phyloP scores from a whole-genome alignment of 2,888 invertebrate species.

The Lagria hirta region DNA sequence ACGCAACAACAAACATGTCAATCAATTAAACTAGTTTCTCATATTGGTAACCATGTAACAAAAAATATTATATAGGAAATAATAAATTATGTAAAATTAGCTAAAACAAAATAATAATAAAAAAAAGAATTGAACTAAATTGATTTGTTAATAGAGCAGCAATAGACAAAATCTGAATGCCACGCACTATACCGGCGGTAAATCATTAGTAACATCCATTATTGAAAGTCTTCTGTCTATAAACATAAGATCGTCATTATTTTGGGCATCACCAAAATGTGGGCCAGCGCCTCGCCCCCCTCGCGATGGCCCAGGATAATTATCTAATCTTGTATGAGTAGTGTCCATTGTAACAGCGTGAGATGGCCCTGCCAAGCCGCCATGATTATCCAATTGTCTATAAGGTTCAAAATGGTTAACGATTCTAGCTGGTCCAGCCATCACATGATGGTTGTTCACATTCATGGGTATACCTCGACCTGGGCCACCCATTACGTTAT shows the following conservation, averaged over 20 bases:
- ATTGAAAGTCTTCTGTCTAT: constrained; percentile 34
- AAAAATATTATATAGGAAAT: constrained; percentile 2
- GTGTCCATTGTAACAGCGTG: constrained; percentile 20
- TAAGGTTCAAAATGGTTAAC: constrained; percentile 14
- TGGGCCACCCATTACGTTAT: neutral
- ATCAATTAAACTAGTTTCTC: constrained; percentile 10
- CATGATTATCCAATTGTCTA: constrained; percentile 9
- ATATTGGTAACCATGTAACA: constrained; percentile 22
- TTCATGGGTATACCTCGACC: constrained; percentile 4
- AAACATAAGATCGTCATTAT: constrained; percentile 23
- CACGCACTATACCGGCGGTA: constrained; percentile 33
- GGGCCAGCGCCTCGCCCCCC: too few species aligned
- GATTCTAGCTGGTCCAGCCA: constrained; percentile 7
- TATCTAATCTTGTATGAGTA: constrained; percentile 12
- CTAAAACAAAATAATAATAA: constrained; percentile 13
- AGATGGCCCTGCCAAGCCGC: constrained; percentile 8
- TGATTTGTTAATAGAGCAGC: constrained; percentile 4
- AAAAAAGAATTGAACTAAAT: constrained; percentile 32
- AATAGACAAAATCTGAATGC: constrained; percentile 12
- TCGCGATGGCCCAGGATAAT: constrained; percentile 7
- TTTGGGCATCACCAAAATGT: too few species aligned
- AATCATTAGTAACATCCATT: constrained; percentile 50
- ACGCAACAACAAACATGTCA: constrained; percentile 5
- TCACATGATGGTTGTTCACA: constrained; percentile 6
- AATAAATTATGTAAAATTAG: constrained; percentile 2